These are phyloP conservation scores for Nesogale talazaci DNA, from an alignment of 2,113 vertebrate species.

Conservation along the genomic window DNA sequence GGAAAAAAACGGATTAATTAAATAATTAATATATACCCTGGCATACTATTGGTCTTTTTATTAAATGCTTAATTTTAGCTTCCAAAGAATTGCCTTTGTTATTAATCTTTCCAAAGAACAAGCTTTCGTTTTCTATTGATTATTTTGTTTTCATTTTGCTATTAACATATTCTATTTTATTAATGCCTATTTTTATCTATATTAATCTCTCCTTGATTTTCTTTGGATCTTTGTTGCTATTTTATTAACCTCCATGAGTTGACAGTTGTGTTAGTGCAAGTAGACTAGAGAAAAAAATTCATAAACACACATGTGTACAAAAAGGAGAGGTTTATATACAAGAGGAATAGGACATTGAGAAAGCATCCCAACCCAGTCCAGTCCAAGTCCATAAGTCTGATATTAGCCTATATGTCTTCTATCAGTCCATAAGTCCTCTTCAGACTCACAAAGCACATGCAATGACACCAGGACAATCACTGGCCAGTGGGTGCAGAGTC, in stretches of 20 bases:
- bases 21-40: slow-evolving; percentile 16
- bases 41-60: slow-evolving; percentile 1
- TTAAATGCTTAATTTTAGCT: slow-evolving; percentile 45
- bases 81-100: slow-evolving; percentile 30
- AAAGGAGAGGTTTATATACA: too few species aligned
- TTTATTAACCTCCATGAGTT: slow-evolving; percentile 40
- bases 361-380: too few species aligned
- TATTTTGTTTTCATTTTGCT: slow-evolving; percentile 60
- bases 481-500: too few species aligned
- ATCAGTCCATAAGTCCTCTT: too few species aligned
- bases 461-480: too few species aligned
- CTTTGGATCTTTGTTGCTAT: neutral
- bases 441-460: too few species aligned
- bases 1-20: slow-evolving; percentile 41
- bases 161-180: slow-evolving; percentile 55
- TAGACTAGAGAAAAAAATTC: too few species aligned
- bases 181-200: slow-evolving; percentile 64
- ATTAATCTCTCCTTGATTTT: slow-evolving; percentile 41
- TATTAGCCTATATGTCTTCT: too few species aligned
- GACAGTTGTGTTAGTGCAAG: too few species aligned
- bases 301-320: too few species aligned
- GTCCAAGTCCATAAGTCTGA: too few species aligned
- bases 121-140: slow-evolving; percentile 54
- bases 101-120: slow-evolving; percentile 57
- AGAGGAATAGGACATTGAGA: too few species aligned